Base-by-base conservation (phyloP, 2,797 vertebrate species). In the Argyrosomus regius region DNA sequence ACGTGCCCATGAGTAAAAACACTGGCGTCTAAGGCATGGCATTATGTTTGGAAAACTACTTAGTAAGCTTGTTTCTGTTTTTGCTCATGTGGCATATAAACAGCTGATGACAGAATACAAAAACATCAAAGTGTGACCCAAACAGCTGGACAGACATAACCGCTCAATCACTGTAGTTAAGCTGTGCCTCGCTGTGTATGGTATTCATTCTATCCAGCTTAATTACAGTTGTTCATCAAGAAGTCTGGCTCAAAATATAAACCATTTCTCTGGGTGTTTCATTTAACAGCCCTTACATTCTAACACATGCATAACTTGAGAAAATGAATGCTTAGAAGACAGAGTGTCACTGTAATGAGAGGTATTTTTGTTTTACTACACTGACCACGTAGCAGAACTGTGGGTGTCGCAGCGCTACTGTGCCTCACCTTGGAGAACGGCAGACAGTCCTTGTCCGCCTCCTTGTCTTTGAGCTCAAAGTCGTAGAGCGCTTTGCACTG, bases 401-500 rank as follows among this genome's bases (percentile, higher is more conserved):
- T 35, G 24, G 71, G 58, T 31, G 73, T 50, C 48, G 49, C 66
- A 66, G 14, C 18, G 60, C 28, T 53, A 12, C 35, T 22, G 31
- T 20, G 35, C 48, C 88, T 91, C 83, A 99, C 98, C 98, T 99
- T 99, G 80, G 97, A 95, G 89, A 99, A 99, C 0, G 98, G 98
- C 72, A 99, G 96, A 91, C 98, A 99, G 91, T 99, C 98, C 92
- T 99, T 99, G 95, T 99, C 98, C 0, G 98, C 98, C 96, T 99
- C 98, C 92, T 98, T 99, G 94, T 99, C 98, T 95, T 98, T 99
- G 31, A 99, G 96, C 96, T 99, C 98, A 84, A 99, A 99, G 95
- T 99, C 98, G 82, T 99, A 99, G 86, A 99, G 96, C 82, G 98
- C 98, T 94, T 98, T 99, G 96, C 98, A 99, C 95, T 99, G 98